Conservation (phyloP, 2,113 vertebrate species). For the Puntigrus tetrazona region DNA sequence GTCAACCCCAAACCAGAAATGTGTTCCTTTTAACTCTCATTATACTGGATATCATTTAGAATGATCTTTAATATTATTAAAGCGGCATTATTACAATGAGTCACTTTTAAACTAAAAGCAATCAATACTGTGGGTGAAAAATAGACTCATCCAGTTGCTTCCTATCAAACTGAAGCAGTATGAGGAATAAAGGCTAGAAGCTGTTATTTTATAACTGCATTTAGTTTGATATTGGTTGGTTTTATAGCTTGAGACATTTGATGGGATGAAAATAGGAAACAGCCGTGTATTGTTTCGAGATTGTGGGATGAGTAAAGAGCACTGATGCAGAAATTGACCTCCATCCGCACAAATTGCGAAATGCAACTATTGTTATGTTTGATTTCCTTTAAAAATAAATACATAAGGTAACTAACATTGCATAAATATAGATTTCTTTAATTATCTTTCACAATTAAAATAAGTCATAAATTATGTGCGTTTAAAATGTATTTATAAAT, state of each 20-base stretch:
- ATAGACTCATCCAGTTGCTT: slow-evolving; percentile 6
- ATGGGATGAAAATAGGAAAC: slow-evolving; percentile 9
- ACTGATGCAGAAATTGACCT: not conserved
- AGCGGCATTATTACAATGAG: slow-evolving; percentile 18
- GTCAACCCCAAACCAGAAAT: slow-evolving; percentile 3
- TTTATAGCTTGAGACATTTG: slow-evolving; percentile 10
- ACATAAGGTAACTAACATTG: not conserved
- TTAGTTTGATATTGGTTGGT: slow-evolving; percentile 15
- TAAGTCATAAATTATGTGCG: too few relatives aligned
- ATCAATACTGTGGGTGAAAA: slow-evolving; percentile 21
- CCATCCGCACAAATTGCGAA: not conserved
- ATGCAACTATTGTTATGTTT: not conserved
- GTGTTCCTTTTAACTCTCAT: slow-evolving; percentile 17
- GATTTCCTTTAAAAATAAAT: not conserved
- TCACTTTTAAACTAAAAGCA: slow-evolving; percentile 30
- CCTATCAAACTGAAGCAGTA: not conserved
- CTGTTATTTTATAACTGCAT: slow-evolving; percentile 22
- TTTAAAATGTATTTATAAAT: too few relatives aligned
- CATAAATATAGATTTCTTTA: not conserved
- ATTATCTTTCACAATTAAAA: not conserved
- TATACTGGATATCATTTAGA: not conserved
- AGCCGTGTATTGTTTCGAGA: not conserved
- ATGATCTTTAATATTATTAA: slow-evolving; percentile 14
- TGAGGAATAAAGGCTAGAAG: not conserved
- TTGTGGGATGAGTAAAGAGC: not conserved